Base-by-base conservation (phyloP, 2,888 invertebrate species). In the Scelioninae gen. 1 region DNA sequence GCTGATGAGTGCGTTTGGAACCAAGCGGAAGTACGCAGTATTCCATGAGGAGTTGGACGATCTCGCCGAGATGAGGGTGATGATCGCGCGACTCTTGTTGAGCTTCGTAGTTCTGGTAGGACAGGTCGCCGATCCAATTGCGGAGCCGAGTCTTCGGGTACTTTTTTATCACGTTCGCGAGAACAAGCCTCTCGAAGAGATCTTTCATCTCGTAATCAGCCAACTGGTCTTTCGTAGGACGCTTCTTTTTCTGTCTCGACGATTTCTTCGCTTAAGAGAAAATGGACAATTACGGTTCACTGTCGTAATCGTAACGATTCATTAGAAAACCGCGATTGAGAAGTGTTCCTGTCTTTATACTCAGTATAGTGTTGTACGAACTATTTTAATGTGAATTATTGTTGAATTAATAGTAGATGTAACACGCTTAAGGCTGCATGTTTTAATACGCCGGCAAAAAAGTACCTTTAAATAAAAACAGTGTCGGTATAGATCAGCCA, bases 171-270 rank as follows among this genome's bases (percentile, higher is more conserved):
- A 97, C 95, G 6, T 95, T 95, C 86, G 94, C 94, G 87, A 95
- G 94, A 5, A 95, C 95, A 75, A 97, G 93, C 88, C 95, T 94
- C 90, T 96, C 95, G 88, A 96, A 96, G 87, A 97, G 93, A n/a
- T 94, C 94, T 86, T 94, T 95, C 0, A 94, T 93, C 0, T 93
- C 92, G 80, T 95, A 90, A 89, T 95, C 94, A 0, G 94, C 94
- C 0, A 95, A 95, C 38, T 93, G 89, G 90, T 96, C 95, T 89
- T 95, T 96, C 75, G 94, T 94, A 68, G 92, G 92, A 5, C 75
- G 84, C 86, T 71, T 82, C 49, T 82, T 86, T 31, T 87, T 87
- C 47, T 65, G 83, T 31, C 40, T 84, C 5, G 56, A 77, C 13
- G 29, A 49, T 63, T 62, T 78, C 51, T 82, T 78, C 40, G 65